These are phyloP conservation scores for Nannoperca obscura DNA, from an alignment of 2,797 vertebrate species.

Conservation along the genomic window DNA sequence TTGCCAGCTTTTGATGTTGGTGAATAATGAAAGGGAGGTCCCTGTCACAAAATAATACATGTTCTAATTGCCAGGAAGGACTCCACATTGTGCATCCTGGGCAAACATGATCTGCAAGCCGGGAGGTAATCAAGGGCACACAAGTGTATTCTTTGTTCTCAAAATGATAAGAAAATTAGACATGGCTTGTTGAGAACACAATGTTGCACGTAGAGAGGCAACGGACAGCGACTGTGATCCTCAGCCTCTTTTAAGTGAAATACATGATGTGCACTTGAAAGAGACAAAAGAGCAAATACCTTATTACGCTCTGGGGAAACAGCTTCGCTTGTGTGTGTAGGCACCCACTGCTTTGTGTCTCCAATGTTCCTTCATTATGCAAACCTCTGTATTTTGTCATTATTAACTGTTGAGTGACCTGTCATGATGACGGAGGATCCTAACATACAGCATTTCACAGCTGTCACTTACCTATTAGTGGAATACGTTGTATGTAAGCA, in stretches of 20 bases:
- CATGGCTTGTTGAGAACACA: slow-evolving; percentile 29
- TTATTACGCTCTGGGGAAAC: slow-evolving; percentile 18
- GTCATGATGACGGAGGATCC: slow-evolving; percentile 16
- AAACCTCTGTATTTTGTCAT: slow-evolving; percentile 18
- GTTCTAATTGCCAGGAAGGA: slow-evolving; percentile 60
- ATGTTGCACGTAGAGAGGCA: slow-evolving; percentile 10
- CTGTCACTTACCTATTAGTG: slow-evolving; percentile 45
- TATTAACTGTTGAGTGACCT: slow-evolving; percentile 12
- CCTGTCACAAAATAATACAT: slow-evolving; percentile 57
- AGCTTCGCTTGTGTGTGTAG: background rate
- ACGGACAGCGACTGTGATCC: slow-evolving; percentile 5
- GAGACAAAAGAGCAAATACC: slow-evolving; percentile 32
- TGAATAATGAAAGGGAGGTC: slow-evolving; percentile 33
- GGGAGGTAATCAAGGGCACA: slow-evolving; percentile 25
- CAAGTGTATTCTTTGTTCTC: slow-evolving; percentile 27
- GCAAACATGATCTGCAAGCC: slow-evolving; percentile 38
- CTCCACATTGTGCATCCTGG: slow-evolving; percentile 16
- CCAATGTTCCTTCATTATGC: slow-evolving; percentile 10
- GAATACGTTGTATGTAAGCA: slow-evolving; percentile 11
- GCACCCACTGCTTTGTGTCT: background rate
- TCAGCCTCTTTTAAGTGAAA: slow-evolving; percentile 20
- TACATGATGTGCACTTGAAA: slow-evolving; percentile 19
- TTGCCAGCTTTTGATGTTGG: slow-evolving; percentile 40
- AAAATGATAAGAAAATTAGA: slow-evolving; percentile 31
- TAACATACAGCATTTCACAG: slow-evolving; percentile 33